Conservation (phyloP, 2,888 invertebrate species). For the Iphiclides podalirius region DNA sequence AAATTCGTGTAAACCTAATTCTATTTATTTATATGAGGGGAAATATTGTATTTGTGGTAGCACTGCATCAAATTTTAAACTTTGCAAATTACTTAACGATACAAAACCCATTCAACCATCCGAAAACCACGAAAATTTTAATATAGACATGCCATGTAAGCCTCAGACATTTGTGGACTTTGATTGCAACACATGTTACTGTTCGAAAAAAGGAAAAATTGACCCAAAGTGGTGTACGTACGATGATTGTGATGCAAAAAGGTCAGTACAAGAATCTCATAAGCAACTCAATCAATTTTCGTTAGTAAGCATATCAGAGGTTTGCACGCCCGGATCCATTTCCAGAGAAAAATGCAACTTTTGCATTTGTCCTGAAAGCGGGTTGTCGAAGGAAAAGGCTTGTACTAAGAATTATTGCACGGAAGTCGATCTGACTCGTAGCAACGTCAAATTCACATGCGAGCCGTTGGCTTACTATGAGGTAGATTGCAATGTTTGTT, state of each 20-base stretch:
- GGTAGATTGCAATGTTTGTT: slow-evolving; percentile 68
- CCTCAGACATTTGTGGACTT: slow-evolving; percentile 62
- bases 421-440: slow-evolving; percentile 25
- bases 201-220: slow-evolving; percentile 56
- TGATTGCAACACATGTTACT: slow-evolving; percentile 69
- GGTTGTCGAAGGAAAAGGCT: slow-evolving; percentile 43
- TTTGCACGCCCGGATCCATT: slow-evolving; percentile 57
- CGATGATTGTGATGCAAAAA: slow-evolving; percentile 61
- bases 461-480: slow-evolving; percentile 61
- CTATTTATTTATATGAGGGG: slow-evolving; percentile 48
- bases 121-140: slow-evolving; percentile 31
- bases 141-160: slow-evolving; percentile 48
- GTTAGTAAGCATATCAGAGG: slow-evolving; percentile 28
- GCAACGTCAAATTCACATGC: slow-evolving; percentile 44
- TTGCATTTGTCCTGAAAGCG: slow-evolving; percentile 64
- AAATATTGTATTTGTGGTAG: slow-evolving; percentile 60
- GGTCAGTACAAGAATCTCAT: slow-evolving; percentile 40
- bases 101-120: slow-evolving; percentile 20
- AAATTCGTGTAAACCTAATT: slow-evolving; percentile 45
- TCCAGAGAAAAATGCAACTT: slow-evolving; percentile 61
- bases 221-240: slow-evolving; percentile 69
- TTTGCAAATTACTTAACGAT: slow-evolving; percentile 42
- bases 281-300: slow-evolving; percentile 26
- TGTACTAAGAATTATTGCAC: slow-evolving; percentile 60
- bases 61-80: slow-evolving; percentile 43